Evolutionary conservation across 2,888 invertebrate species (phyloP), one percentile per base, ranked within the genome.

Genomic region (Gryllus longicercus): DNA sequence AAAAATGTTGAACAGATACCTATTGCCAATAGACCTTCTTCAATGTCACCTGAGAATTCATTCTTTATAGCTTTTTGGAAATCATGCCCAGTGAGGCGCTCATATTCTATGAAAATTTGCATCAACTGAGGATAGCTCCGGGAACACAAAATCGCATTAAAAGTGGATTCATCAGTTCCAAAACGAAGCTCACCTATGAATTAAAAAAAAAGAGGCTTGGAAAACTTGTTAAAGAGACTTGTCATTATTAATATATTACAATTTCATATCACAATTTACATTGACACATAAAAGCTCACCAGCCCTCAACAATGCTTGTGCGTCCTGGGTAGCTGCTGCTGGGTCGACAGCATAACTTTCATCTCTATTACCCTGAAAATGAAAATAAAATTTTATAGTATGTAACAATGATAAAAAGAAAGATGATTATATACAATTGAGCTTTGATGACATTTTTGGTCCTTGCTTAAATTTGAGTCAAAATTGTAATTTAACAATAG

Each of bases 81-180:
- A 78, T 92, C 91, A 84, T 95, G 94, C 1, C 95, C 95, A 0
- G 95, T 94, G 82, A 93, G 89, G 85, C 88, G 90, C 83, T 93
- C 90, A 86, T 96, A 96, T 86, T 94, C 93, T 79, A 91, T 89
- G 88, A 93, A 92, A 63, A 90, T 87, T 80, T 88, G 85, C 49
- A 88, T 87, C 75, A 92, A 85, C 84, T 95, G 94, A 18, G 91
- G 90, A 84, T 90, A 91, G 85, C 92, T 94, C 83, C 96, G 92
- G 80, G 94, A 93, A 84, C 95, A 95, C 77, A 97, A 89, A 80
- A 96, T 91, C 83, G 93, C 91, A 87, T 96, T 95, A 88, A 97
- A 96, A 79, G 91, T 91, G 0, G 94, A 94, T 87, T 96, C 96
- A 86, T 96, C 96, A 0, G 96, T 96, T 80, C 96, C 96, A 79